Base-by-base conservation (phyloP, 1,140 invertebrate genomes). In the Meloidogyne chitwoodi region DNA sequence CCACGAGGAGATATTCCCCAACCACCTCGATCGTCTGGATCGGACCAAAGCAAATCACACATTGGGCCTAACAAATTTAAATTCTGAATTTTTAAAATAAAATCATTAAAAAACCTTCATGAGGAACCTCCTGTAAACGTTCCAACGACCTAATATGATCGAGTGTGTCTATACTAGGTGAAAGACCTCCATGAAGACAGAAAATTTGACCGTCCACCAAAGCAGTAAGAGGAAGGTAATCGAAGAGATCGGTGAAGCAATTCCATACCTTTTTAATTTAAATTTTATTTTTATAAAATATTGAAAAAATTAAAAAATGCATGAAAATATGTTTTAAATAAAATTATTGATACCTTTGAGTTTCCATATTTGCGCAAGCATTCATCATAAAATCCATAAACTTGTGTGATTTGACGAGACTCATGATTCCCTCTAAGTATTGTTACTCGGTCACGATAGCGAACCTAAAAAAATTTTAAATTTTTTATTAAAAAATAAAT, bases 1-100 rank as follows among this genome's bases (percentile, higher is more conserved):
- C 97, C 96, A 87, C 96, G 92, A 66, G 97, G 97, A 67, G 95
- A 98, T 89, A 99, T 98, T 74, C 97, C 97, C 97, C 96, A 99
- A 88, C 97, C 97, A 89, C 95, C 95, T 89, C 94, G 92, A 89
- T 93, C 92, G 90, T 94, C 93, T 22, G 93, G 93, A 88, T 94
- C 93, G 80, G 93, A 93, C 93, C 93, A 94, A 38, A 94, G 88
- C 68, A 94, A 89, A 88, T 94, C 93, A 87, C 93, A 94, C 93
- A 94, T 94, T 44, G 93, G 93, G 81, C 93, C 93, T 92, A 77
- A 73, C 29, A 12, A 31, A n/a, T n/a, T n/a, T n/a, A n/a, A n/a
- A n/a, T n/a, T n/a, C n/a, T n/a, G n/a, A n/a, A n/a, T n/a, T n/a
- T n/a, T n/a, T n/a, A n/a, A n/a, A n/a, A n/a, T n/a, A n/a, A n/a